Evolutionary conservation across 2,888 invertebrate genomes (phyloP).

Genomic region (Argyra leucocephala): DNA sequence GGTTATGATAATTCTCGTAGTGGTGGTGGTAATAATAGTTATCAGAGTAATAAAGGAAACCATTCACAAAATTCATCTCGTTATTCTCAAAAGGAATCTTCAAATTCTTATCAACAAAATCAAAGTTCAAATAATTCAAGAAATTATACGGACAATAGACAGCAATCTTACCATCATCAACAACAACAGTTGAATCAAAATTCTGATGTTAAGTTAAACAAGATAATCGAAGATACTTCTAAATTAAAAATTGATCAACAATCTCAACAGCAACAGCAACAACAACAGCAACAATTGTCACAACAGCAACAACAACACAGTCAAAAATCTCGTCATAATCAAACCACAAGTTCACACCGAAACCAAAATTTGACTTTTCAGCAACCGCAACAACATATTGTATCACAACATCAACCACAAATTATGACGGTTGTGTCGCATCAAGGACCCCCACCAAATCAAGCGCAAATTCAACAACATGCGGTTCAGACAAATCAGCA

Average conservation of each 20-base stretch:
- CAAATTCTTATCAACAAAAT: slow-evolving; percentile 16
- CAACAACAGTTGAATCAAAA: slow-evolving; percentile 32
- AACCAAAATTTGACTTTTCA: slow-evolving; percentile 14
- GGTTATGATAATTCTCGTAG: slow-evolving; percentile 21
- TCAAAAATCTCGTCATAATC: slow-evolving; percentile 14
- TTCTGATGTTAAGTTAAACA: slow-evolving; percentile 29
- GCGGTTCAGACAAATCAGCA: slow-evolving; percentile 24
- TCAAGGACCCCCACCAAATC: slow-evolving; percentile 10
- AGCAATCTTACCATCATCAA: background rate
- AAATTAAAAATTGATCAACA: slow-evolving; percentile 30
- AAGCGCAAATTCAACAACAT: slow-evolving; percentile 24
- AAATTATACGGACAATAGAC: slow-evolving; percentile 2
- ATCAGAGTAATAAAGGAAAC: background rate
- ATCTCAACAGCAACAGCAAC: background rate
- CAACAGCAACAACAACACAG: slow-evolving; percentile 34
- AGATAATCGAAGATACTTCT: slow-evolving; percentile 30
- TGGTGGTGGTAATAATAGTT: background rate
- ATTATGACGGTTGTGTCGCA: slow-evolving; percentile 9
- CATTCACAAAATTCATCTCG: slow-evolving; percentile 24
- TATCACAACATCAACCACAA: slow-evolving; percentile 20
- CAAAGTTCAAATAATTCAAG: slow-evolving; percentile 18
- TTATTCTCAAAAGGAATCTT: slow-evolving; percentile 16
- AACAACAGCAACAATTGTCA: slow-evolving; percentile 27
- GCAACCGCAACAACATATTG: slow-evolving; percentile 15
- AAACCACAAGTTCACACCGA: slow-evolving; percentile 17